A percentile compares a stretch with the other conserved stretches of the same genome.
phyloP scores from a whole-genome alignment of 2,113 vertebrate species.

The Pongo pygmaeus region DNA sequence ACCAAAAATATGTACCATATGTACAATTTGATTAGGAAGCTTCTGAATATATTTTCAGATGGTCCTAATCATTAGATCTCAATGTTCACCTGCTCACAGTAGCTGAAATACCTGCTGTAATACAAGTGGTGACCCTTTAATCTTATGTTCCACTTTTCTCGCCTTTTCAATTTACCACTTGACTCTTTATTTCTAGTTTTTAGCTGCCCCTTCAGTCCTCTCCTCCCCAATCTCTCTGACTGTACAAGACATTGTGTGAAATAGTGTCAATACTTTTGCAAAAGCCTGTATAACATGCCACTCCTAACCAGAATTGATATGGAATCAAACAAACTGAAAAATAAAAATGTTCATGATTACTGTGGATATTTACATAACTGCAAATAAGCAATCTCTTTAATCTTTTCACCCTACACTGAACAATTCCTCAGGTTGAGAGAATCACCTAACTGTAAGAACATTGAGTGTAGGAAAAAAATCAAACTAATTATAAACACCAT shows the following conservation, averaged over 20 bases:
- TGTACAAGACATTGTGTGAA: not conserved
- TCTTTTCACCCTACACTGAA: not conserved
- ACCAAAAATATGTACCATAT: not conserved
- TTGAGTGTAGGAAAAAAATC: not conserved
- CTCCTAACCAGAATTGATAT: not conserved
- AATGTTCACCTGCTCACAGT: not conserved
- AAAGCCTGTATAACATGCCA: not conserved
- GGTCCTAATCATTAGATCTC: not conserved
- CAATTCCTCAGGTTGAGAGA: not conserved
- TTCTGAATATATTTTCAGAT: not conserved
- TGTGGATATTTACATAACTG: not conserved
- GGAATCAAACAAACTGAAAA: not conserved
- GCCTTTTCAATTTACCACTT: not conserved
- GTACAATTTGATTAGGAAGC: not conserved
- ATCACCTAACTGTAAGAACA: not conserved
- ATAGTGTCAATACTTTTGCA: not conserved
- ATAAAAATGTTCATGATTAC: not conserved
- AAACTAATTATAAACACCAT: not conserved
- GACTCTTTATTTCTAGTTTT: not conserved
- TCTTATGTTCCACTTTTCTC: not conserved
- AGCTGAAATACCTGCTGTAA: not conserved
- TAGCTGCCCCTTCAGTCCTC: not conserved
- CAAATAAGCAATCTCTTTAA: not conserved
- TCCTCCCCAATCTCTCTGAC: not conserved
- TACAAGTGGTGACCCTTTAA: not conserved